Conservation (phyloP, 1,140 invertebrate genomes). For the Diachasma alloeum region DNA sequence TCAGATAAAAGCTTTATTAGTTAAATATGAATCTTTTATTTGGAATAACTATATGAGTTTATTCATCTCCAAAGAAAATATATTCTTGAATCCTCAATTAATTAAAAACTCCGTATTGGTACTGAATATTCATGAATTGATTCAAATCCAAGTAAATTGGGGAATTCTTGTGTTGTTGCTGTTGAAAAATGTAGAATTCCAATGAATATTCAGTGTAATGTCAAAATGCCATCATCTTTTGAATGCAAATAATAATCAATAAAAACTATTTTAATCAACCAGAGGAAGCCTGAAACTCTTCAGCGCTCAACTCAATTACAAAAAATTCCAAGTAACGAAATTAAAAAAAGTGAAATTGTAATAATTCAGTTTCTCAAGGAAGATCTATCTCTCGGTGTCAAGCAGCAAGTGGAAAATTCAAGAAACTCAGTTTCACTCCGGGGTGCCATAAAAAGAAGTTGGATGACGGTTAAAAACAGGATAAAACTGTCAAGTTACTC, state of each 20-base stretch:
- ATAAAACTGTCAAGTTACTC: conserved; percentile 27
- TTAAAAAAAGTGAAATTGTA: not conserved
- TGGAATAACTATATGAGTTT: too few species aligned
- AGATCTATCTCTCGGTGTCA: not conserved
- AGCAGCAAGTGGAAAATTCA: not conserved
- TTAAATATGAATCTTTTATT: too few species aligned
- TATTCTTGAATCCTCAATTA: too few species aligned
- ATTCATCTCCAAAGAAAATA: too few species aligned
- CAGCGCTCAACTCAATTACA: not conserved
- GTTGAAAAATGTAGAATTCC: too few species aligned
- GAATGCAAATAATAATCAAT: not conserved
- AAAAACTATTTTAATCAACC: not conserved
- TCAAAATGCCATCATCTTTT: too few species aligned
- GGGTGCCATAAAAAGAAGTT: conserved; percentile 24
- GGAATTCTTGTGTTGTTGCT: too few species aligned
- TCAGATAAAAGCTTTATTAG: too few species aligned
- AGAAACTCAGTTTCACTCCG: conserved; percentile 12
- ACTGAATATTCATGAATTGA: too few species aligned
- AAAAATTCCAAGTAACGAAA: not conserved
- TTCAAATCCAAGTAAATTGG: too few species aligned
- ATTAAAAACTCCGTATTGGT: too few species aligned
- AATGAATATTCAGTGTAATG: too few species aligned
- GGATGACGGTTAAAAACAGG: conserved; percentile 25
- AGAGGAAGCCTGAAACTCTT: not conserved
- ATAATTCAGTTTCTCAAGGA: not conserved